Conservation (phyloP, 2,113 vertebrate species). For the Prunella himalayana region DNA sequence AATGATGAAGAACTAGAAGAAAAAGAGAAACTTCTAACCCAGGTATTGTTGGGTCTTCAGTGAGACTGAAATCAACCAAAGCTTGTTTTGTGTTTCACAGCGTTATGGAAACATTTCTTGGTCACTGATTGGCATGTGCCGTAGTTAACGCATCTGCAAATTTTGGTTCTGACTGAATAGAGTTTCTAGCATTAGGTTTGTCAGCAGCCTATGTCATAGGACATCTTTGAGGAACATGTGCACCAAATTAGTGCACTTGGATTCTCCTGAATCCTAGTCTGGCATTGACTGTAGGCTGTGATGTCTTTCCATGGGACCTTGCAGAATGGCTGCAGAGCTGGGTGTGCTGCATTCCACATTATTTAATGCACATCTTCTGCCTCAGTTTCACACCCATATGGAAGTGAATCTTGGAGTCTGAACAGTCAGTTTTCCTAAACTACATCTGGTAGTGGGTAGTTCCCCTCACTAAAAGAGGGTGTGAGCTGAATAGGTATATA, state of each 20-base stretch:
- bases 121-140: accelerated
- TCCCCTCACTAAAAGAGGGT: background rate
- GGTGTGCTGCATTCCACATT: background rate
- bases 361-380: background rate
- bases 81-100: background rate
- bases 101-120: accelerated
- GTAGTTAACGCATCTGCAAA: background rate
- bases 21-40: constrained; percentile 94
- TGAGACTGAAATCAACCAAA: background rate
- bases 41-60: constrained; percentile 71
- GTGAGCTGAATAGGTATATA: background rate
- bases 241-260: background rate
- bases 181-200: background rate
- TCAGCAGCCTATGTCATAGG: background rate
- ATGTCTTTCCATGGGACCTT: background rate
- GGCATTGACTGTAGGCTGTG: background rate
- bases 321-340: background rate
- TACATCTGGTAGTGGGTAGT: background rate
- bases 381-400: too few species aligned
- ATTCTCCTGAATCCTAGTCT: background rate
- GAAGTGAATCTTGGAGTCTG: background rate
- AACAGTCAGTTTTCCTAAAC: background rate
- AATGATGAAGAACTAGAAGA: constrained; percentile 96
- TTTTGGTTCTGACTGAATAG: background rate
- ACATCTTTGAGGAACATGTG: accelerated